A percentile compares a stretch with the other conserved stretches of the same genome.
phyloP scores from a whole-genome alignment of 2,888 invertebrate species.

The Epinotia ramella region DNA sequence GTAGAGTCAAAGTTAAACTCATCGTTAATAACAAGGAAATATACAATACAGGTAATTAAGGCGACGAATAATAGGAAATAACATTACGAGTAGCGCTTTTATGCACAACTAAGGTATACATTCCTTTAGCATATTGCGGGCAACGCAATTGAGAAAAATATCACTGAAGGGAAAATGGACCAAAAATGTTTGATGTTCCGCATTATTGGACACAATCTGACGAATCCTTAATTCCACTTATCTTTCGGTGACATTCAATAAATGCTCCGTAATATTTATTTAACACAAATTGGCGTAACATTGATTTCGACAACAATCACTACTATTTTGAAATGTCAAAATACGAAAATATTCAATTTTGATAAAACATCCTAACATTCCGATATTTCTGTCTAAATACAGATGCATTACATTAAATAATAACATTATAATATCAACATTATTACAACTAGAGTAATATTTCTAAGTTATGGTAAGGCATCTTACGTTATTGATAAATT shows the following conservation, averaged over 20 bases:
- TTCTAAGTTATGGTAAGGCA: constrained; percentile 50
- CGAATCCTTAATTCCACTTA: constrained; percentile 8
- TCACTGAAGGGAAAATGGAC: constrained; percentile 18
- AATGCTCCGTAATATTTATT: constrained; percentile 1
- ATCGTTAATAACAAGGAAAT: constrained; percentile 78
- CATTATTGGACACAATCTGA: constrained; percentile 12
- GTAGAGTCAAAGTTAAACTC: constrained; percentile 73
- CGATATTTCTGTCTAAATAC: constrained; percentile 61
- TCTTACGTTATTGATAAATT: constrained; percentile 42
- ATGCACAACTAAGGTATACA: constrained; percentile 50
- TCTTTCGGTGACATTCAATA: constrained; percentile 7
- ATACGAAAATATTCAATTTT: constrained; percentile 59
- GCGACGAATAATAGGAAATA: constrained; percentile 47
- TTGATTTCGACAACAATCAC: constrained; percentile 6
- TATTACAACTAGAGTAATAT: constrained; percentile 46
- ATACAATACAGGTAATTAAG: constrained; percentile 60
- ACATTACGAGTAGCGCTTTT: constrained; percentile 54
- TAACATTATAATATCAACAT: constrained; percentile 61
- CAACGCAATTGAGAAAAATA: constrained; percentile 7
- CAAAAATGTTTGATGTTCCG: constrained; percentile 10
- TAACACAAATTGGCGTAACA: constrained; percentile 8
- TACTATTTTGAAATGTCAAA: constrained; percentile 43
- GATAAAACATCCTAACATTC: constrained; percentile 55
- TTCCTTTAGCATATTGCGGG: constrained; percentile 47
- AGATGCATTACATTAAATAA: constrained; percentile 67